Conservation (phyloP, 1,140 invertebrate genomes). For the Ridgeia piscesae region DNA sequence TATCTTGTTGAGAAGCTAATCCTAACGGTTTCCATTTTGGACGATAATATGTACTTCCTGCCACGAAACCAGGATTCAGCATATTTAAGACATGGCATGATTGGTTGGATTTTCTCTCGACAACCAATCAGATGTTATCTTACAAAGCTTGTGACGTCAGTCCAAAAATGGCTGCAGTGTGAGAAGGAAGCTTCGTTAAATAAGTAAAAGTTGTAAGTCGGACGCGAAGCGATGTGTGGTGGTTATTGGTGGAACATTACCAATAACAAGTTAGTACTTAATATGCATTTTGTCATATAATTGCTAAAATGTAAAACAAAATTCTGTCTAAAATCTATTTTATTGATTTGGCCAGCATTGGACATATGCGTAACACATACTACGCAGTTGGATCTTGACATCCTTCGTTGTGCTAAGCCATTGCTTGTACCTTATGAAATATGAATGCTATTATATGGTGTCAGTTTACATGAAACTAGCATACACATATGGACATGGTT, state of each 20-base stretch:
- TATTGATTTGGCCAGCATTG: no score
- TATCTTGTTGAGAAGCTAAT: not conserved
- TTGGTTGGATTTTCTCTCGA: conserved; percentile 5
- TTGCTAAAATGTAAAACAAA: not conserved
- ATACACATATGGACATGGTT: not conserved
- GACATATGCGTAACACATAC: not conserved
- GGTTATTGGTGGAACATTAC: not conserved
- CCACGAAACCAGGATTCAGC: not conserved
- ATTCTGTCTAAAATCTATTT: not conserved
- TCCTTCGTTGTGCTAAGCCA: not conserved
- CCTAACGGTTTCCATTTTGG: not conserved
- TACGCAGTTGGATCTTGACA: no score
- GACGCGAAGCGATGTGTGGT: not conserved
- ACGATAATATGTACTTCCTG: not conserved
- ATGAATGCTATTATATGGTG: not conserved
- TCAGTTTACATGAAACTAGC: not conserved
- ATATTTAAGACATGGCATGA: not conserved
- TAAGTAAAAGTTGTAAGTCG: not conserved
- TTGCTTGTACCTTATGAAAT: not conserved
- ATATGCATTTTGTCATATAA: not conserved
- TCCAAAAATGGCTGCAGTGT: not conserved
- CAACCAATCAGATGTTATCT: not conserved
- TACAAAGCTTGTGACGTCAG: not conserved
- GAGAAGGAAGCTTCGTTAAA: not conserved
- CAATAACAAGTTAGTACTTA: not conserved